phyloP scores from a whole-genome alignment of 2,113 vertebrate species.

The Amazona guildingii region DNA sequence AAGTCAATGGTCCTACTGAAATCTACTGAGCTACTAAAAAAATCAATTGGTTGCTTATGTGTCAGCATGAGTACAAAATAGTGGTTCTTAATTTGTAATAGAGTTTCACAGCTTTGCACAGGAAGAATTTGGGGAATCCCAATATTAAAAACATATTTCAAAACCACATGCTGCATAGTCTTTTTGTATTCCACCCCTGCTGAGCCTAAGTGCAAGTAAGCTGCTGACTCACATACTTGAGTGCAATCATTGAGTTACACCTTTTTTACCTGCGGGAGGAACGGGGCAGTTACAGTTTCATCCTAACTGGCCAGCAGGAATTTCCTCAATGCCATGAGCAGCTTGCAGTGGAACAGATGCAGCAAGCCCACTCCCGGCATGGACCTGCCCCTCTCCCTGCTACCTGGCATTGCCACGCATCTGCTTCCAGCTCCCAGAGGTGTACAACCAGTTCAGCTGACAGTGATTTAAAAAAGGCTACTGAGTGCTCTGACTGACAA shows the following conservation, averaged over 20 bases:
- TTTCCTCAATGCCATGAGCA: not conserved
- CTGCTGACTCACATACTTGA: not conserved
- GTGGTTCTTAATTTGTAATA: not conserved
- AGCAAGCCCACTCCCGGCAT: fast-evolving
- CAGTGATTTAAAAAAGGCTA: not conserved
- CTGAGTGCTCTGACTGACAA: not conserved
- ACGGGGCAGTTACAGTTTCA: not conserved
- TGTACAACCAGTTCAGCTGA: not conserved
- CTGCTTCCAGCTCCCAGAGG: not conserved
- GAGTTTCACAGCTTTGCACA: not conserved
- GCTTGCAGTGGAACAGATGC: no score
- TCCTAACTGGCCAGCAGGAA: not conserved
- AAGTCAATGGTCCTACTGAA: not conserved
- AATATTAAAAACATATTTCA: not conserved
- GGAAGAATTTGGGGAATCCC: not conserved
- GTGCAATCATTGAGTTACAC: not conserved
- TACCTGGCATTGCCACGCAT: not conserved
- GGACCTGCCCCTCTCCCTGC: not conserved
- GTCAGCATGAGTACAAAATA: not conserved
- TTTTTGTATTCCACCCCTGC: not conserved
- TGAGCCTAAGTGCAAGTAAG: not conserved
- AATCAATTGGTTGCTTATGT: fast-evolving
- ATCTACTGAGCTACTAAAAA: not conserved
- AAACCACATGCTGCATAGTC: not conserved
- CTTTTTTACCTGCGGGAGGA: not conserved